Percentiles rank a stretch among this genome's conserved stretches.
phyloP scores from a whole-genome alignment of 2,113 vertebrate genomes.

The Sebastes schlegelii region DNA sequence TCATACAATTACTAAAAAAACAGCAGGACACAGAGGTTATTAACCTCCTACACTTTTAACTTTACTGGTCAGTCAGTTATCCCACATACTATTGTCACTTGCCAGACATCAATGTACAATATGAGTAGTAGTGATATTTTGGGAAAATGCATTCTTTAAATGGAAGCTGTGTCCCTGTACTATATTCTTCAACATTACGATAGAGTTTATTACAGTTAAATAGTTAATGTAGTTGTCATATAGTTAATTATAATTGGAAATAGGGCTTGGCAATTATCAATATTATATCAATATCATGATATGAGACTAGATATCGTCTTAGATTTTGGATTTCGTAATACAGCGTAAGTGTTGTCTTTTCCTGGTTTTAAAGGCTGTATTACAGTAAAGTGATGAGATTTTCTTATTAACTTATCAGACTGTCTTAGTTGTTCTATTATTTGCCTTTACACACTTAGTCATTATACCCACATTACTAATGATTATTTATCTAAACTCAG shows the following conservation, averaged over 20 bases:
- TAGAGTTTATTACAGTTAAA: not conserved
- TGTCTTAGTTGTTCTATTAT: too few species aligned
- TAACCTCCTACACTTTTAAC: not conserved
- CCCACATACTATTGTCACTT: not conserved
- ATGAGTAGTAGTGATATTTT: not conserved
- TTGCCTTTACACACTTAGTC: too few species aligned
- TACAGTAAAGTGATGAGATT: too few species aligned
- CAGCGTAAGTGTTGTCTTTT: too few species aligned
- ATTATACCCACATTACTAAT: too few species aligned
- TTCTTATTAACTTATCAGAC: too few species aligned
- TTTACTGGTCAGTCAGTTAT: conserved; percentile 2
- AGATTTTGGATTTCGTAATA: too few species aligned
- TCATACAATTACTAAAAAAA: not conserved
- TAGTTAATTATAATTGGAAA: not conserved
- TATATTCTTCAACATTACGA: not conserved
- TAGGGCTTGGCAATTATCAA: too few species aligned
- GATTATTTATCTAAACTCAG: too few species aligned
- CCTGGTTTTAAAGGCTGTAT: too few species aligned
- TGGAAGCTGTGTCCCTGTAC: not conserved
- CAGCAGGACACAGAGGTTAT: not conserved
- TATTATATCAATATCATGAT: too few species aligned
- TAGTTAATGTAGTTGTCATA: not conserved
- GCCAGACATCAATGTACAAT: not conserved
- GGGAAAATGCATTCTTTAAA: not conserved
- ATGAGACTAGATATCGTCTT: too few species aligned